Evolutionary conservation across 2,113 vertebrate genomes (phyloP).

Genomic region (Odocoileus virginianus): DNA sequence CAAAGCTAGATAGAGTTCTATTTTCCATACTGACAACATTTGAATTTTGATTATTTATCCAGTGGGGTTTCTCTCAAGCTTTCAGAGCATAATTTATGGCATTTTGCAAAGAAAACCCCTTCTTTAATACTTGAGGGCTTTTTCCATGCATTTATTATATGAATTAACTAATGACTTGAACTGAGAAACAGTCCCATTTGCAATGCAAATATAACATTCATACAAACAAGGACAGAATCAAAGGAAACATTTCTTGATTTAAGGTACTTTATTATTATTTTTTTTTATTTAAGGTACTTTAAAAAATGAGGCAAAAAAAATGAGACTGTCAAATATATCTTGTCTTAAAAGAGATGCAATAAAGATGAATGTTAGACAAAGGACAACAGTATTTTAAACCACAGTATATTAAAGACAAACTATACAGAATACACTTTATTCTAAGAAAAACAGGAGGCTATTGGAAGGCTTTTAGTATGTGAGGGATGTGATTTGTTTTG

Average conservation of each 20-base stretch:
- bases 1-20: background rate
- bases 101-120: background rate
- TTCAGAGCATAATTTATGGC: background rate
- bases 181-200: slow-evolving; percentile 23
- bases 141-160: background rate
- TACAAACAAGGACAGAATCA: background rate
- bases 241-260: slow-evolving; percentile 3
- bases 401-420: background rate
- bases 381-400: background rate
- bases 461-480: background rate
- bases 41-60: background rate
- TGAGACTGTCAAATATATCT: slow-evolving; percentile 8
- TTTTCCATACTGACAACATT: background rate
- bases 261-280: background rate
- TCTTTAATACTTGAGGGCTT: background rate
- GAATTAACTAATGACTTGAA: background rate
- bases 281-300: slow-evolving; percentile 2
- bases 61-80: background rate
- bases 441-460: background rate
- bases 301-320: background rate
- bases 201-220: slow-evolving; percentile 8
- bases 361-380: slow-evolving; percentile 1
- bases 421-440: background rate
- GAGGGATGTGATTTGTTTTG: background rate
- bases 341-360: background rate